Evolutionary conservation across 2,797 vertebrate species (phyloP), one percentile per base, ranked within the genome.

Genomic region (Poeciliopsis presidionis): DNA sequence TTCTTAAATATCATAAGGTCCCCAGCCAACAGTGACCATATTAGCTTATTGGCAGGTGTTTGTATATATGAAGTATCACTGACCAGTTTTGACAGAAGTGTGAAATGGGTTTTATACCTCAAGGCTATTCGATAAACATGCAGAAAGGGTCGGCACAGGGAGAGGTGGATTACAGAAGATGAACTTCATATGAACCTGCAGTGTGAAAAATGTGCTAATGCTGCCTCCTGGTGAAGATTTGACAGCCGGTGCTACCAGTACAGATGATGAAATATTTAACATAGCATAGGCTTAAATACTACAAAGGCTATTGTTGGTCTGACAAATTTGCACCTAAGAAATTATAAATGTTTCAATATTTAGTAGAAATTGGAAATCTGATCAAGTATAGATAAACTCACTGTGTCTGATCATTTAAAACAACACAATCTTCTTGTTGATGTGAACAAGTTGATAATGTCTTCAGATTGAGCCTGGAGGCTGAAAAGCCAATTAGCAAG

Each of bases 371-470:
- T 67, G 84, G 9, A 72, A 16, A 74, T 43, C 20, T 46, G 46
- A 61, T 74, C 33, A 74, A 72, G 12, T 28, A n/a, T 7, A 28
- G 11, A 70, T 45, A 70, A 45, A 76, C 36, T 59, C 49, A 74
- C 30, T 63, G 90, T 70, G 75, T 82, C 73, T 47, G 83, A 83
- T 78, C 67, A 82, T 84, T 87, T 53, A 41, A 82, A 80, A 72
- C 75, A 81, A 70, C 74, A 83, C 47, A 0, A 84, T 76, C 82
- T 87, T 75, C 75, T 82, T 79, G 81, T 84, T 89, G 90, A 83
- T 87, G 81, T 92, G 93, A 92, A 90, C 91, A 78, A 89, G 84
- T 88, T 86, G 87, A 77, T 90, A 93, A 95, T 91, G 80, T 84
- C 77, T 88, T 95, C 93, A 90, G 67, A 86, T 71, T 55, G 76